Conservation (phyloP, 2,888 invertebrate genomes). For the Erebia epiphron region DNA sequence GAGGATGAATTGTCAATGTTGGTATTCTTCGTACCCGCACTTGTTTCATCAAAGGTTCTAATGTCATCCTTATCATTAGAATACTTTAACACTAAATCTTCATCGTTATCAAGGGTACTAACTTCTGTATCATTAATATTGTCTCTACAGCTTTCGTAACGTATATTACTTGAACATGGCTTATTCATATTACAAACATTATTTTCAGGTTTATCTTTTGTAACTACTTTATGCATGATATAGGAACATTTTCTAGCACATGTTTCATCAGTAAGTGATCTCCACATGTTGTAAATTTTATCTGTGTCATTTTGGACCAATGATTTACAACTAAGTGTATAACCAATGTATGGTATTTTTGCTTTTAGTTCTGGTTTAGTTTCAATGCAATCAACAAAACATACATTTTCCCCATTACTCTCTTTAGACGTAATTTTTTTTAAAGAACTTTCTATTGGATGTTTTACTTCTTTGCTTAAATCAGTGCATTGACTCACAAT, state of each 20-base stretch:
- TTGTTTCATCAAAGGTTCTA: slow-evolving; percentile 48
- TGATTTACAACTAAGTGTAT: slow-evolving; percentile 65
- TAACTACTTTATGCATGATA: slow-evolving; percentile 51
- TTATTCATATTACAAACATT: neutral
- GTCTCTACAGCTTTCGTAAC: neutral
- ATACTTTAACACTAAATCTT: slow-evolving; percentile 50
- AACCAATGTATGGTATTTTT: slow-evolving; percentile 55
- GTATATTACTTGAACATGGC: neutral
- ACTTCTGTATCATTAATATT: slow-evolving; percentile 22
- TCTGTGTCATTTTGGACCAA: slow-evolving; percentile 46
- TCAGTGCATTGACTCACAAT: slow-evolving; percentile 41
- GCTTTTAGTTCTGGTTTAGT: slow-evolving; percentile 24
- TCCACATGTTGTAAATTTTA: slow-evolving; percentile 54
- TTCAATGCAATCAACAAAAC: neutral
- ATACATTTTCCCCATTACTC: neutral
- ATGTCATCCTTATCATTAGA: slow-evolving; percentile 46
- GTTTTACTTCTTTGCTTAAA: slow-evolving; percentile 17
- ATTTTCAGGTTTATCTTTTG: slow-evolving; percentile 38
- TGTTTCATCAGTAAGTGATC: slow-evolving; percentile 46
- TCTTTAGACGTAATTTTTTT: slow-evolving; percentile 14
- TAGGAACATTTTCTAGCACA: slow-evolving; percentile 52
- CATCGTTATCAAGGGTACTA: slow-evolving; percentile 36
- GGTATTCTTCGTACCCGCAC: slow-evolving; percentile 36
- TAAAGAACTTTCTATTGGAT: neutral
- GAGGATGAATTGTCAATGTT: slow-evolving; percentile 33